phyloP scores from a whole-genome alignment of 2,888 invertebrate species.

The Apotomis turbidana region DNA sequence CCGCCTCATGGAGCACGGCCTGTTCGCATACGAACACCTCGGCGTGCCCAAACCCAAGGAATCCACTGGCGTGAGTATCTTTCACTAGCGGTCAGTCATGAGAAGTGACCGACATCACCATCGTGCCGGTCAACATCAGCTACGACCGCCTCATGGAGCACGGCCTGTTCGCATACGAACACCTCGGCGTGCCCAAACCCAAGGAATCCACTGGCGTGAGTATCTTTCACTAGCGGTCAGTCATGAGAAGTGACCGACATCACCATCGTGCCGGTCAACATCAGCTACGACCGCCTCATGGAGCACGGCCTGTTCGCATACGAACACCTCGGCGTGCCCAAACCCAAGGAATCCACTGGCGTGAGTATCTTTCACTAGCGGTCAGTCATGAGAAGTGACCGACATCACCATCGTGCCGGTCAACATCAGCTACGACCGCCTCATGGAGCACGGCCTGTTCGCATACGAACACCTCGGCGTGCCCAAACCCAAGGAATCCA shows the following conservation, averaged over 20 bases:
- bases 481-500: constrained; percentile 98
- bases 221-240: constrained; percentile 15
- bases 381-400: neutral
- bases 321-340: constrained; percentile 98
- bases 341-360: constrained; percentile 97
- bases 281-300: constrained; percentile 96
- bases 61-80: constrained; percentile 89
- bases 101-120: neutral
- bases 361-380: constrained; percentile 71
- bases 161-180: constrained; percentile 95
- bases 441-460: constrained; percentile 96
- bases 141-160: constrained; percentile 98
- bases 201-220: constrained; percentile 95
- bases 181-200: constrained; percentile 98
- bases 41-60: constrained; percentile 99
- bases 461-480: constrained; percentile 97
- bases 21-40: constrained; percentile 97
- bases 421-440: constrained; percentile 96
- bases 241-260: neutral
- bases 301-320: constrained; percentile 97
- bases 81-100: neutral
- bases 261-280: constrained; percentile 74
- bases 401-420: neutral
- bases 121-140: constrained; percentile 86
- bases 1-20: constrained; percentile 93